phyloP scores from a whole-genome alignment of 2,113 vertebrate genomes.

The Columba livia region DNA sequence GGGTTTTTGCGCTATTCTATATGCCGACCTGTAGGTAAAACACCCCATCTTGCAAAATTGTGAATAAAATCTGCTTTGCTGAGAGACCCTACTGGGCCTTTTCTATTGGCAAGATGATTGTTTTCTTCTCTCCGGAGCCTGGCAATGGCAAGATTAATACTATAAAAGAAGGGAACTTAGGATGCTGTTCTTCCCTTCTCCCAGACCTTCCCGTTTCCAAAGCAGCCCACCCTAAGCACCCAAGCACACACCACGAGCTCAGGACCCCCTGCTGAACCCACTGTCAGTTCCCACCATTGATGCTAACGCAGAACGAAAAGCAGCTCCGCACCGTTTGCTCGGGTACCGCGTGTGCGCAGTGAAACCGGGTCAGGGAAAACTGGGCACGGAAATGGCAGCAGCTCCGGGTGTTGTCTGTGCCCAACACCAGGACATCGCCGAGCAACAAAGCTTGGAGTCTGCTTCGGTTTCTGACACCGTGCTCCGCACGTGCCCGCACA shows the following conservation, averaged over 20 bases:
- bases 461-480: fast-evolving
- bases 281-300: fast-evolving
- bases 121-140: neutral
- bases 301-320: neutral
- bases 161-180: neutral
- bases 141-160: neutral
- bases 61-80: no score
- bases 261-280: neutral
- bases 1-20: no score
- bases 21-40: no score
- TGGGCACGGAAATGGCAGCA: neutral
- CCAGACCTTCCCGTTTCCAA: neutral
- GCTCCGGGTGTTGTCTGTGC: neutral
- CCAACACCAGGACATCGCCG: neutral
- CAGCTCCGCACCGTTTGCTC: neutral
- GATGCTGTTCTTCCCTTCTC: neutral
- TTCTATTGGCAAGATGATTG: no score
- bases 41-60: no score
- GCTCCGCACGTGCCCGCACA: fast-evolving
- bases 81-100: no score
- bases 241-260: neutral
- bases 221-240: neutral
- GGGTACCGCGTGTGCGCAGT: no score
- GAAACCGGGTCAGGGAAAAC: constrained; percentile 39
- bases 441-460: neutral